A percentile compares a stretch with the other conserved stretches of the same genome.
Evolutionary conservation across 2,113 vertebrate genomes (phyloP).

Genomic region (Nerophis ophidion): DNA sequence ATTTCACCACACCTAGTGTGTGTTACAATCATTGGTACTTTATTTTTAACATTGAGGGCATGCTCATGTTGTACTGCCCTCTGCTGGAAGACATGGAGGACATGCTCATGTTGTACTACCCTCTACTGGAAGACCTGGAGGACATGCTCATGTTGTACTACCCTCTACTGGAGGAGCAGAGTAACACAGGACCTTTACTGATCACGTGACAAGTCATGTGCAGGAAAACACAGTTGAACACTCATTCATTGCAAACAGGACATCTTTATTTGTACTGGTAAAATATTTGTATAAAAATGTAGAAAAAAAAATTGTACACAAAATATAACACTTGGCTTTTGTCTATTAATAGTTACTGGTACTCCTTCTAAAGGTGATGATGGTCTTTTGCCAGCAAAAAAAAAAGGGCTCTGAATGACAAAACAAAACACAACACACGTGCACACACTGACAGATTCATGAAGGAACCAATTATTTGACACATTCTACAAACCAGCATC

Average conservation of each 20-base stretch:
- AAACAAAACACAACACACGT: constrained; percentile 46
- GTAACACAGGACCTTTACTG: no score
- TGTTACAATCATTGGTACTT: no score
- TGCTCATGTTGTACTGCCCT: no score
- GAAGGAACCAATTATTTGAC: background rate
- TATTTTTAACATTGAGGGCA: no score
- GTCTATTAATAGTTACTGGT: constrained; percentile 60
- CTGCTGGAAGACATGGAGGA: no score
- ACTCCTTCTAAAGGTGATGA: constrained; percentile 60
- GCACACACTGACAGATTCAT: constrained; percentile 63
- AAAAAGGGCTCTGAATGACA: constrained; percentile 49
- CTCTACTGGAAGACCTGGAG: no score
- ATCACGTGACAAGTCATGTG: no score
- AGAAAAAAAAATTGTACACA: constrained; percentile 77
- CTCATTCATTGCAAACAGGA: constrained; percentile 65
- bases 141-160: constrained; percentile 26
- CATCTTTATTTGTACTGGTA: constrained; percentile 77
- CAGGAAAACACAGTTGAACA: constrained; percentile 14
- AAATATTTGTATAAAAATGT: constrained; percentile 82
- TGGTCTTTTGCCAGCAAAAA: constrained; percentile 81
- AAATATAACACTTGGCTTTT: constrained; percentile 77
- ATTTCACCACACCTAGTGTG: no score
- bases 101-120: no score
- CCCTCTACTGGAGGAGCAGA: constrained; percentile 46
- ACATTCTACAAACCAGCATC: constrained; percentile 48